Conservation (phyloP, 2,888 invertebrate species). For the Netelia virgata region DNA sequence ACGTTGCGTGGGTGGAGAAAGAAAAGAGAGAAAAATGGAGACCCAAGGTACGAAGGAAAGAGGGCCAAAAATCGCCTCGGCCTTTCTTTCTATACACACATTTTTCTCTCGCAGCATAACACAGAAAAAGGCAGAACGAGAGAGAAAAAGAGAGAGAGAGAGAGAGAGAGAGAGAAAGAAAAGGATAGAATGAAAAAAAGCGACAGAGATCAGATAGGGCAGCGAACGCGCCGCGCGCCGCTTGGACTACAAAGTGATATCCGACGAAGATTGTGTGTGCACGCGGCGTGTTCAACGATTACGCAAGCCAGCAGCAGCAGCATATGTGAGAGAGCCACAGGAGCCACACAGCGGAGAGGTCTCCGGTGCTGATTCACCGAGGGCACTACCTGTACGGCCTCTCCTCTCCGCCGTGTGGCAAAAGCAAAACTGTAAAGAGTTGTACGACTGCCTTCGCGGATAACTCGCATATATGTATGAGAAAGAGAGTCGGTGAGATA, state of each 20-base stretch:
- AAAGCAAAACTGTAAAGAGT: constrained; percentile 37
- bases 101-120: constrained; percentile 51
- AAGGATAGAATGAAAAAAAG: constrained; percentile 64
- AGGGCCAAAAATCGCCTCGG: constrained; percentile 4
- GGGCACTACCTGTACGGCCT: constrained; percentile 40
- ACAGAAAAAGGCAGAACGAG: background rate
- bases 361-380: constrained; percentile 58
- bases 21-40: background rate
- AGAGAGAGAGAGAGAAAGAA: constrained; percentile 9
- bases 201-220: constrained; percentile 80
- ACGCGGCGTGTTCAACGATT: constrained; percentile 79
- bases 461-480: constrained; percentile 2
- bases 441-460: constrained; percentile 20
- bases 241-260: constrained; percentile 83
- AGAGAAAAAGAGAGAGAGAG: too few species aligned
- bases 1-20: constrained; percentile 23
- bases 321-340: constrained; percentile 35
- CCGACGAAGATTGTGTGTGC: constrained; percentile 80
- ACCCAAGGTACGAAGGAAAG: constrained; percentile 13
- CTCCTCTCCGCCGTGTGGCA: constrained; percentile 36
- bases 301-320: constrained; percentile 75
- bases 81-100: constrained; percentile 42
- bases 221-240: constrained; percentile 77
- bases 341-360: constrained; percentile 31
- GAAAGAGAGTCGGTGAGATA: constrained; percentile 17